Evolutionary conservation across 2,113 vertebrate genomes (phyloP), one percentile per base, ranked within the genome.

Genomic region (Epinephelus fuscoguttatus): DNA sequence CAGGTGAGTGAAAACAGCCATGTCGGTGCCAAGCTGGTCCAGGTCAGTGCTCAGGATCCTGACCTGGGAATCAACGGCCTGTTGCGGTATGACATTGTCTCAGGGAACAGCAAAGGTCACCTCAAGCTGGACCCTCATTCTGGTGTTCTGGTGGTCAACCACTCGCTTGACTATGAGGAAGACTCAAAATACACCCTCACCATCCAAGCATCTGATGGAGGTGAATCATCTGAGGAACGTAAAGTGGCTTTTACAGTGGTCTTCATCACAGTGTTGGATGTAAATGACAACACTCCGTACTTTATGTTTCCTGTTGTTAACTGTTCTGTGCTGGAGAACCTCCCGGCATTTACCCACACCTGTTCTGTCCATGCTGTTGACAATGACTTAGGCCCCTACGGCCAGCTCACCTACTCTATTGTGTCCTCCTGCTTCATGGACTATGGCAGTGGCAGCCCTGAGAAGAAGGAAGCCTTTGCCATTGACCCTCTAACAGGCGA

Each of bases 401-500:
- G 98, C 25, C 92, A 95, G n/a, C 84, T 99, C 70, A 96, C 95
- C 15, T 99, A 99, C 74, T 97, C 97, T 2, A 92, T 99, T 67
- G 62, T 96, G 64, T 96, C 97, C 8, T 92, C 96, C 0, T 98
- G 97, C 90, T 89, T 95, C 78, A 88, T 92, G 91, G 87, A 95
- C 49, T 95, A 73, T 13, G 94, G 94, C 57, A 85, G 81, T 33
- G 95, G 93, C 53, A 86, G 75, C 76, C 89, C 93, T 27, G 92
- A 85, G 53, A 94, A 91, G 70, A 96, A 93, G n/a, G 94, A 96
- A 42, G 91, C 95, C 70, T 99, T 99, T 84, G 92, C 95, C 60
- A 96, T 99, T 33, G 96, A 99, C 84, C 88, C 96, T 60, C 83
- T 97, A 62, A 98, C 96, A 4, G 98, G 98, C 7, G 95, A 97